Percentiles rank a stretch among this genome's conserved stretches.
These are phyloP conservation scores for Coregonus sp. DNA, from an alignment of 2,797 vertebrate species.

Conservation along the genomic window DNA sequence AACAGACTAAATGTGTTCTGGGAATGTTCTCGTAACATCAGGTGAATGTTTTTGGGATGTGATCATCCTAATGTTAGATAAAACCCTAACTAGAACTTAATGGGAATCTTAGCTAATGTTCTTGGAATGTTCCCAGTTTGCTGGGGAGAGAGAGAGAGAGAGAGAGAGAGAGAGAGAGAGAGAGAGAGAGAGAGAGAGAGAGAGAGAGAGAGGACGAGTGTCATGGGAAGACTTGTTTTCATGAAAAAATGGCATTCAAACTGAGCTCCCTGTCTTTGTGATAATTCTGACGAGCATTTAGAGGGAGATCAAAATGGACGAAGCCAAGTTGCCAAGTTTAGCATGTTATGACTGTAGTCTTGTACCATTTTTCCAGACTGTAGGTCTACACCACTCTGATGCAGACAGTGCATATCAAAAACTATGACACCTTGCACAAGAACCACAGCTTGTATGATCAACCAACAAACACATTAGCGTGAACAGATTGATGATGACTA, in stretches of 20 bases:
- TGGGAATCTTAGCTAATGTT: too few species aligned
- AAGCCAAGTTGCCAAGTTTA: background rate
- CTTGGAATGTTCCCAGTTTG: too few species aligned
- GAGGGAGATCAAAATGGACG: background rate
- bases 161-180: background rate
- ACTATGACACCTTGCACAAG: background rate
- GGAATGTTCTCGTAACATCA: too few species aligned
- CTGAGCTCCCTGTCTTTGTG: background rate
- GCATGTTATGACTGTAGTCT: background rate
- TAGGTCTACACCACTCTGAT: background rate
- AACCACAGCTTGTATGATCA: background rate
- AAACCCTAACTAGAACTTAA: too few species aligned
- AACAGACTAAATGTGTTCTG: too few species aligned
- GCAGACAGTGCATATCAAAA: background rate
- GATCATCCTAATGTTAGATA: too few species aligned
- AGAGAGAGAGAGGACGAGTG: background rate
- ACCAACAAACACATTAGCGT: background rate
- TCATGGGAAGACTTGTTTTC: background rate
- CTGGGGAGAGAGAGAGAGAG: slow-evolving; percentile 6
- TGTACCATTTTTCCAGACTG: background rate
- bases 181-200: slow-evolving; percentile 17
- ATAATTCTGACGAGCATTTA: background rate
- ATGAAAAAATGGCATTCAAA: background rate
- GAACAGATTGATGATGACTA: background rate
- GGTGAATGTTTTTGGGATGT: too few species aligned